Evolutionary conservation across 2,113 vertebrate genomes (phyloP), one percentile per base, ranked within the genome.

Genomic region (Grantiella picta): DNA sequence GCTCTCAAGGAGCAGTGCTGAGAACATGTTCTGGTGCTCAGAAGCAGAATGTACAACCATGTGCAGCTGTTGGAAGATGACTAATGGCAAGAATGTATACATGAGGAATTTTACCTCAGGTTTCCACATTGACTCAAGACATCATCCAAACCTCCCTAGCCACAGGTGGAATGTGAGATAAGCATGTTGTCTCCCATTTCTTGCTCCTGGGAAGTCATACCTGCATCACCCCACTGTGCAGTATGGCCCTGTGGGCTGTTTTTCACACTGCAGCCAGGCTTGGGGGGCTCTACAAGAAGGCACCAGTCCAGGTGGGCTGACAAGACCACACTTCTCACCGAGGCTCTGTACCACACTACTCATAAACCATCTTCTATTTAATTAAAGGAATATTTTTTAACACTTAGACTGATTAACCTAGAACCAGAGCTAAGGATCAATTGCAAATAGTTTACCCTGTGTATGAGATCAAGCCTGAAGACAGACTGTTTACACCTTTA

Each of bases 171-270:
- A 21, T 0, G 2, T 5, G 18, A 91, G 16, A 36, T 15, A 13
- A 28, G 24, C 22, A 23, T 5, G 28, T 29, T 36, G 52, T 19
- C 22, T 88, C 38, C 47, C 3, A 1, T 22, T 29, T 71, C 42
- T 56, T 0, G 0, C 31, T 27, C 53, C 69, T n/a, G 53, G 38
- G 18, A 66, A 63, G 47, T 25, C 82, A 75, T 33, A 70, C 12
- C 35, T 66, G 23, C 1, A 2, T 35, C 47, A 83, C 8, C 27
- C 2, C 15, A 3, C 14, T 83, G 15, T 9, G 53, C 27, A 29
- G 21, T 2, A 35, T 0, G 2, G 31, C 29, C 22, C 36, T 1
- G 0, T 8, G 42, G 25, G 18, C 47, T 47, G n/a, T 29, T 75
- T 56, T 68, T 53, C 6, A 15, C 8, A 42, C 21, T 16, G 28